Percentiles rank a stretch among this genome's conserved stretches.
Conservation (phyloP, 2,113 vertebrate species). For the Alexandromys fortis region DNA sequence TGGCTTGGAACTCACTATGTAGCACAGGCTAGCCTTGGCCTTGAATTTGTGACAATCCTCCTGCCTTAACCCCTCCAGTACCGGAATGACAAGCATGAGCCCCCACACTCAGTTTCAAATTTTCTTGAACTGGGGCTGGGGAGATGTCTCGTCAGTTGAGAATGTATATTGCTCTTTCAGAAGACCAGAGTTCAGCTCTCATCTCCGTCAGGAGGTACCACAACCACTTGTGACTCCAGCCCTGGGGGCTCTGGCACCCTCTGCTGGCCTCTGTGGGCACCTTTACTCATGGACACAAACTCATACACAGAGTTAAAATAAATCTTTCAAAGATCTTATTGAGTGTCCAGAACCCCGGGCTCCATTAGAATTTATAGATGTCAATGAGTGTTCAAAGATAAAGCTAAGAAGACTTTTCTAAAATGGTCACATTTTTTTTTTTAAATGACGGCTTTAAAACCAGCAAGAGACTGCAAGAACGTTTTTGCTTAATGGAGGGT, state of each 20-base stretch:
- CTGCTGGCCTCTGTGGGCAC: too few relatives aligned
- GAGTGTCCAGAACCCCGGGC: neutral
- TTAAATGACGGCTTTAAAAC: slow-evolving; percentile 34
- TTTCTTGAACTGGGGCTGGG: neutral
- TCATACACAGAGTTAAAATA: neutral
- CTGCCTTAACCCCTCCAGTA: neutral
- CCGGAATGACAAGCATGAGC: neutral
- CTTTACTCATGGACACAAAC: neutral
- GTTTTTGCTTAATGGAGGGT: neutral
- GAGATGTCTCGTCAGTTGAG: neutral
- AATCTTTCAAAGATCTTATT: neutral
- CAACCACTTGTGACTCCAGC: neutral
- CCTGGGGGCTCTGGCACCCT: too few relatives aligned
- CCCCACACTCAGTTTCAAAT: neutral
- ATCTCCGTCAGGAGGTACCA: neutral
- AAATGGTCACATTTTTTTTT: neutral
- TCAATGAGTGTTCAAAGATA: neutral
- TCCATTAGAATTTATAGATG: neutral
- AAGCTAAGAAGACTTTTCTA: neutral
- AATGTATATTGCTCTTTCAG: neutral
- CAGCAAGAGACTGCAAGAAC: neutral
- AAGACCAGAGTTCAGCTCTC: neutral
- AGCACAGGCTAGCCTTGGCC: neutral
- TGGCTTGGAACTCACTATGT: neutral
- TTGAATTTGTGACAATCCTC: neutral